Conservation (phyloP, 2,888 invertebrate species). For the Lumbricus terrestris region DNA sequence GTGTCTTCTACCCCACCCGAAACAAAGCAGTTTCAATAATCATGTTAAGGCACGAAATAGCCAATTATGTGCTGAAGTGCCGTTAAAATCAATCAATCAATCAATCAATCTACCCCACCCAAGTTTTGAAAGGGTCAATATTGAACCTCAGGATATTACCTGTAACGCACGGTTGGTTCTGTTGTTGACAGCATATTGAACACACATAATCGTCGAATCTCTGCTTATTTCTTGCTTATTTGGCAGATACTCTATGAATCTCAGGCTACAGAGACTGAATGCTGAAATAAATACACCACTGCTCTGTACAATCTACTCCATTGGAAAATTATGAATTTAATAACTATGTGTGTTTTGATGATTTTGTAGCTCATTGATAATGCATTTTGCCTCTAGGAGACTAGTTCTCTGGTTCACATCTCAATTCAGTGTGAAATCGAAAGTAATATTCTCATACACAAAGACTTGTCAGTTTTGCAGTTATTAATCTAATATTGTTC, state of each 20-base stretch:
- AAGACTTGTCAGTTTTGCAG: too few species aligned
- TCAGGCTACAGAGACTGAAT: neutral
- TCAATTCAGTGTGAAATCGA: neutral
- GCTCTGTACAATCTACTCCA: neutral
- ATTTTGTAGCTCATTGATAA: neutral
- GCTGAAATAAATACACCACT: neutral
- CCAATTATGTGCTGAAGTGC: too few species aligned
- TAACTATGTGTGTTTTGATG: too few species aligned
- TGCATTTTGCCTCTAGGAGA: neutral
- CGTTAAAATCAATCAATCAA: too few species aligned
- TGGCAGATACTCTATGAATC: neutral
- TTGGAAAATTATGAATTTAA: neutral
- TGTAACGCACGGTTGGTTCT: neutral
- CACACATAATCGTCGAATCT: neutral
- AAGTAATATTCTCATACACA: neutral
- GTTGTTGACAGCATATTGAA: neutral
- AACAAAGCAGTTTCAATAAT: too few species aligned
- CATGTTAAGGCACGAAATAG: too few species aligned
- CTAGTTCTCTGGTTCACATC: neutral
- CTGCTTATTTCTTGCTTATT: neutral
- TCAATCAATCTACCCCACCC: too few species aligned
- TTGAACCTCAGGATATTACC: neutral
- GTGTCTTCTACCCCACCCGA: too few species aligned
- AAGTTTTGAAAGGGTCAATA: neutral
- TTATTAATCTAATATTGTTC: too few species aligned